Base-by-base conservation (phyloP, 2,888 invertebrate genomes). In the Acanthoscelides obtectus region DNA sequence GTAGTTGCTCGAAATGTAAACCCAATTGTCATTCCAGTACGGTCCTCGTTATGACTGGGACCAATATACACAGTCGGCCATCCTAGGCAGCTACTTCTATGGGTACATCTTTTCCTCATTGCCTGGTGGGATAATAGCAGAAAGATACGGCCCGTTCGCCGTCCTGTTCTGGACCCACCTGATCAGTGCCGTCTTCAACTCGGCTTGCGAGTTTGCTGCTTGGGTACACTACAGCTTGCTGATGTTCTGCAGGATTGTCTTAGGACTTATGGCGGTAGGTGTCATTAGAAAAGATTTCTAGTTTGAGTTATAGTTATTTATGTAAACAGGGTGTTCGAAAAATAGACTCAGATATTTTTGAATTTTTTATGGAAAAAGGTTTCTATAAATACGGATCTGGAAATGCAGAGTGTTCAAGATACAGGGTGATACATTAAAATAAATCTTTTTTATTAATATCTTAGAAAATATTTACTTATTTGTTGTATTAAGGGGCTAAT, bases 251-350 rank as follows among this genome's bases (percentile, higher is more conserved):
- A 85, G 91, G 75, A 88, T 91, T 77, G 77, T 88, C 0, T 85
- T 90, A 25, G 91, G 91, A 72, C 83, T 88, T 70, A 84, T 89
- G 73, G 90, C 89, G 75, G 91, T 90, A 86, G 85, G 88, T 85
- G 69, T 68, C 69, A 21, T 27, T 69, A n/a, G n/a, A n/a, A n/a
- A n/a, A n/a, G n/a, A n/a, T n/a, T n/a, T n/a, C n/a, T n/a, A n/a
- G n/a, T n/a, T n/a, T n/a, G n/a, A n/a, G n/a, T n/a, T n/a, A n/a
- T n/a, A n/a, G n/a, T n/a, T n/a, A n/a, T n/a, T n/a, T n/a, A n/a
- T n/a, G n/a, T n/a, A n/a, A n/a, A n/a, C n/a, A n/a, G n/a, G n/a
- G n/a, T n/a, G n/a, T n/a, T n/a, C n/a, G n/a, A n/a, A n/a, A n/a
- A n/a, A n/a, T n/a, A n/a, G n/a, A n/a, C n/a, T n/a, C n/a, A n/a